Evolutionary conservation across 2,113 vertebrate genomes (phyloP), one percentile per base, ranked within the genome.

Genomic region (Pollimyrus isidori): DNA sequence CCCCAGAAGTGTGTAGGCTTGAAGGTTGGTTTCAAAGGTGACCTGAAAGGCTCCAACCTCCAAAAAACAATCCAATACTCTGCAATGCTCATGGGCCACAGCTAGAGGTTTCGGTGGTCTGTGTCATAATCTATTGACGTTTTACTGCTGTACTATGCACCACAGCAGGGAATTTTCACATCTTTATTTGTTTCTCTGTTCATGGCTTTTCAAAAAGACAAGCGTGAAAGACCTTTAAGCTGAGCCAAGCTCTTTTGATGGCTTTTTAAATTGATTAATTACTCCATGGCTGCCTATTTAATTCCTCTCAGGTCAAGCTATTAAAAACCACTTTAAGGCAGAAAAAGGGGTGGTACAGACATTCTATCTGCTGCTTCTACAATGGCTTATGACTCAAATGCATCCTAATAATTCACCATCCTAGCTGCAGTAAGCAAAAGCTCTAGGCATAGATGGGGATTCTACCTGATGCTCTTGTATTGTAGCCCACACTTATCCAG

Each of bases 81-180:
- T 86, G 49, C 52, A 52, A 30, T 49, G 26, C 85, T 86, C 30
- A 35, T 86, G 48, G 21, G 26, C 48, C 35, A 15, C 39, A 45
- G 23, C 58, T 26, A 48, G 23, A 45, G 46, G 26, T 88, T 88
- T 13, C 39, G 46, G 26, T 88, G 19, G 48, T 88, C 45, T 46
- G 23, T 49, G 52, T 65, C 87, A 88, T 88, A 35, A 49, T 73
- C 76, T 53, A 88, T 88, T 21, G 19, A 69, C 39, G 30, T 88
- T 17, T 53, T 23, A 39, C 50, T 88, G 11, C 48, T 80, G 19
- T 50, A 39, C 46, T 30, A 10, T 80, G 7, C 17, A 39, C 17
- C 23, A 39, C 49, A 80, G 49, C 7, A 39, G 26, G n/a, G 26
- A 30, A 7, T 15, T 80, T 80, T 52, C 69, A 80, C 4, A 9